Conservation (phyloP, 2,888 invertebrate species). For the Euzophera pinguis region DNA sequence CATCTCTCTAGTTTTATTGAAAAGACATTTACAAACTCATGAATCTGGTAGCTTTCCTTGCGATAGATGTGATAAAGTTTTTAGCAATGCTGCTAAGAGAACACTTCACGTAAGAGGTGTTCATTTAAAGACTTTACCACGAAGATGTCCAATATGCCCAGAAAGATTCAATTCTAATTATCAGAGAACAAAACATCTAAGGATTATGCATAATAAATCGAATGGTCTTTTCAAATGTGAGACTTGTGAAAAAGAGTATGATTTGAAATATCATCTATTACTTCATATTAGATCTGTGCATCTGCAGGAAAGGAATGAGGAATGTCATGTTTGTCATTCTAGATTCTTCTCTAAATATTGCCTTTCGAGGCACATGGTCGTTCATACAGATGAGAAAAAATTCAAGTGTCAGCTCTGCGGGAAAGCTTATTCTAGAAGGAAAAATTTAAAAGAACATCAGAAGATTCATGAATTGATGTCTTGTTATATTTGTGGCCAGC, state of each 20-base stretch:
- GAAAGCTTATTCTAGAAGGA: slow-evolving; percentile 59
- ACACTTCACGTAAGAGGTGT: slow-evolving; percentile 50
- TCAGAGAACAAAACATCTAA: slow-evolving; percentile 56
- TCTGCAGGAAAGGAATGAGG: slow-evolving; percentile 57
- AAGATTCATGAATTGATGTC: slow-evolving; percentile 39
- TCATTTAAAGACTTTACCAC: slow-evolving; percentile 47
- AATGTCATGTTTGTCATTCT: slow-evolving; percentile 51
- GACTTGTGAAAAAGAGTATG: slow-evolving; percentile 55
- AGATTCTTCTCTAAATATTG: slow-evolving; percentile 60
- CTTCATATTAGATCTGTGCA: slow-evolving; percentile 59
- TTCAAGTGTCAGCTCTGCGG: slow-evolving; percentile 70
- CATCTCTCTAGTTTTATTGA: slow-evolving; percentile 44
- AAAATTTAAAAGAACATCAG: slow-evolving; percentile 48
- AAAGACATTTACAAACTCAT: slow-evolving; percentile 51
- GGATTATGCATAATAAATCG: slow-evolving; percentile 51
- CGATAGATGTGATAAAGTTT: slow-evolving; percentile 58
- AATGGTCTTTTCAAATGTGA: slow-evolving; percentile 48
- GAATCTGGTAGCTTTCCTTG: slow-evolving; percentile 55
- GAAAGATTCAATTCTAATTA: slow-evolving; percentile 61
- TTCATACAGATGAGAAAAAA: slow-evolving; percentile 71
- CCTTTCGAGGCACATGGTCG: slow-evolving; percentile 69
- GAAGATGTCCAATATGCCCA: slow-evolving; percentile 58
- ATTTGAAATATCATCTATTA: slow-evolving; percentile 53
- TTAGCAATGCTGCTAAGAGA: slow-evolving; percentile 50
- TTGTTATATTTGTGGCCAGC: slow-evolving; percentile 41